Base-by-base conservation (phyloP, 2,113 vertebrate species). In the Ceyx cyanopectus region DNA sequence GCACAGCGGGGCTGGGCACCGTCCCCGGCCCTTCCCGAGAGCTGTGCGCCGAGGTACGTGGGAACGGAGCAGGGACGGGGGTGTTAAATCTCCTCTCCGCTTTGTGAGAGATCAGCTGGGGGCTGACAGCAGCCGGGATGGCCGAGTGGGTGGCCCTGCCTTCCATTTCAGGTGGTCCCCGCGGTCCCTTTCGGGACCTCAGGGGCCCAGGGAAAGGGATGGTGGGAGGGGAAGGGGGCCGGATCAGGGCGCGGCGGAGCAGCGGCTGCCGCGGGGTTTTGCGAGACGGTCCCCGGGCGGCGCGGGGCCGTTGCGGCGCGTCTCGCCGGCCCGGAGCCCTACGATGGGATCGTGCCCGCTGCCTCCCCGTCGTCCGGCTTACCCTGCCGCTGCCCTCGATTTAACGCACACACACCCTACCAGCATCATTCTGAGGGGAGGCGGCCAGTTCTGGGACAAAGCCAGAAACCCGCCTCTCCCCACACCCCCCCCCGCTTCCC, bases 81-180 rank as follows among this genome's bases (percentile, higher is more conserved):
- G 46, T 73, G 83, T 92, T 79, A 78, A 91, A 79, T 87, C 94
- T 92, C 73, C 65, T 90, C 76, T 81, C 62, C 7, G 81, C 95
- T 92, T 93, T 95, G 95, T 90, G 91, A 91, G 74, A 70, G 62
- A 95, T 89, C 94, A 90, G 93, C 84, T 60, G 72, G 80, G 89
- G 92, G 88, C 80, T 92, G 88, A 81, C 92, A 88, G 95, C 94
- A 91, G 96, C 73, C 83, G 57, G 85, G 88, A 89, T 70, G 87
- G 76, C 95, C 75, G 95, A 60, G 96, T 97, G 97, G 97, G 97
- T 98, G 97, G 97, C 96, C 97, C 88, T 65, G 92, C 70, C 85
- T 88, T 91, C 92, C 88, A 90, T 89, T 97, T 97, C 95, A 97
- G 96, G 97, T 96, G 97, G 97, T 97, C 96, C 91, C 91, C 79